Evolutionary conservation across 2,797 vertebrate genomes (phyloP), one percentile per base, ranked within the genome.

Genomic region (Gymnoscopelus braueri): DNA sequence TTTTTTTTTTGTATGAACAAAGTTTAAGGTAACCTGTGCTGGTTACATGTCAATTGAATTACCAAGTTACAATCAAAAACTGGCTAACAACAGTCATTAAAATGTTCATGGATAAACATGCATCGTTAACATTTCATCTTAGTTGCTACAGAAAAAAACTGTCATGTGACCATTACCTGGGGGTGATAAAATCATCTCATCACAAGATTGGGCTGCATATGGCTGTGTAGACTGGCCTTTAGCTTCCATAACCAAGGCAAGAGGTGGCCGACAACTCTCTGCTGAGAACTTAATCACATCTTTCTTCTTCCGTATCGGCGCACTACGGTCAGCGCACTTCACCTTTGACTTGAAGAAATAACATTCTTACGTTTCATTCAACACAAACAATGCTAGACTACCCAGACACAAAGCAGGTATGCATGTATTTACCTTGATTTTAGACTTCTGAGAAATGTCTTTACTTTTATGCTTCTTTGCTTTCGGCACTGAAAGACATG

Each of bases 401-500:
- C 10, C 26, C 3, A 50, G 5, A 62, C 2, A 48, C 4, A 3
- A 44, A 69, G 11, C 2, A 71, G 65, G 0, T 26, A 3, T 19
- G 15, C 5, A 60, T 63, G 39, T 35, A 66, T 78, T 94, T 95
- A 97, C 96, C 95, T 94, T 91, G 10, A 62, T 63, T 72, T 90
- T 89, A 19, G 87, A 79, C 75, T 83, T 84, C 53, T 67, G 71
- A 63, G 12, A 52, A 49, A 51, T 39, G 71, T 81, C 78, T 82
- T 87, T 90, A 65, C 63, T 72, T 84, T 67, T 85, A 75, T 73
- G 79, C 91, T 85, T 91, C 83, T 90, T 92, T 84, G 83, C 26
- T 90, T 92, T 94, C 88, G 91, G 83, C 76, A 64, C 93, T 94
- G 86, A 77, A 91, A 93, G 70, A 89, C 71, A 90, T 9, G 58